Base-by-base conservation (phyloP, 2,888 invertebrate species). In the Girardia tigrina region DNA sequence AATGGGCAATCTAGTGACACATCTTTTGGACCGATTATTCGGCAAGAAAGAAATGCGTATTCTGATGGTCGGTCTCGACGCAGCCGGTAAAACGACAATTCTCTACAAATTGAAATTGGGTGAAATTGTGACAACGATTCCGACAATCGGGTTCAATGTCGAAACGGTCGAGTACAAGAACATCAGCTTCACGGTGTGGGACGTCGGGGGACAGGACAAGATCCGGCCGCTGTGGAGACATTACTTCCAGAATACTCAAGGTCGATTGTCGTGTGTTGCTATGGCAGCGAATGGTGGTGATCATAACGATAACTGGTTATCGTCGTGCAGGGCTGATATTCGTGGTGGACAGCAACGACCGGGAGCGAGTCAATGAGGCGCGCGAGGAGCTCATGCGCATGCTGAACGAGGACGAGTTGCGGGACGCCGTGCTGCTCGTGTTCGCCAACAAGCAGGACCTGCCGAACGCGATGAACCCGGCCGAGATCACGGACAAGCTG, bases 21-120 rank as follows among this genome's bases (percentile, higher is more conserved):
- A 90, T 87, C 88, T 98, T 86, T 97, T 98, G 88, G 93, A 93
- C 89, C 92, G 94, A 88, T 91, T 98, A 81, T 97, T 98, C 87
- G 97, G 98, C 88, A 98, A 97, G 88, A 97, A 95, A 86, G 95
- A 98, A 88, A 97, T 98, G 97, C 91, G 98, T 88, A 95, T 97
- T 89, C 88, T 97, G 87, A 97, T 97, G 95, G 94, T 94, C 82
- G 94, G 94, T 85, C 89, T 94, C 85, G 95, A 97, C 89, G 95
- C 95, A 84, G 97, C 97, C 88, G 97, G 97, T 89, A 97, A 97
- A 90, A 97, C 97, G 85, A 97, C 95, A 87, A 97, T 97, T 88
- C 89, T 97, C 87, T 95, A 95, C 89, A 97, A 97, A 90, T 90
- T 97, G 86, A 97, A 97, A 89, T 89, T 97, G 89, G 95, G 95